These are phyloP conservation scores for Pseudonaja textilis DNA, from an alignment of 2,113 vertebrate species.

Conservation along the genomic window DNA sequence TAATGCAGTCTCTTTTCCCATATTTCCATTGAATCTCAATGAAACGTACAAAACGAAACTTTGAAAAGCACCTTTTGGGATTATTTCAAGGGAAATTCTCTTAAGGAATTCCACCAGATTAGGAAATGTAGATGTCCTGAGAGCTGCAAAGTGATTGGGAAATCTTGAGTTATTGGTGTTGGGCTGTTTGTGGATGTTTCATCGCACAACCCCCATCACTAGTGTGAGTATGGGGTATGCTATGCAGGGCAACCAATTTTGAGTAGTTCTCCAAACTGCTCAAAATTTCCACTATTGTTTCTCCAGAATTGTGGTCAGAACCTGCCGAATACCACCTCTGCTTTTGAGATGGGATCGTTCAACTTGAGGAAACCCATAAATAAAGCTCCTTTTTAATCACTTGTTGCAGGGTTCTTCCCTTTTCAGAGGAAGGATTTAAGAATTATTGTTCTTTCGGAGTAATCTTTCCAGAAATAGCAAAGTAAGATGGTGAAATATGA, in stretches of 20 bases:
- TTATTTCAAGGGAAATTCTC: neutral
- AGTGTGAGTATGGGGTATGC: neutral
- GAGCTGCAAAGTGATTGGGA: neutral
- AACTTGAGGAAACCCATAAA: neutral
- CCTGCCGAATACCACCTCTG: too few relatives aligned
- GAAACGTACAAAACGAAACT: neutral
- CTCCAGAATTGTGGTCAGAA: too few relatives aligned
- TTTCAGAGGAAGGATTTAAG: neutral
- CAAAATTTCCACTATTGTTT: too few relatives aligned
- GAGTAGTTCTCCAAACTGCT: too few relatives aligned
- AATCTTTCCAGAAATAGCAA: neutral
- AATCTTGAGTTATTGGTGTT: neutral
- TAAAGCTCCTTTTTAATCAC: neutral
- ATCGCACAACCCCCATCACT: neutral
- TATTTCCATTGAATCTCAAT: neutral
- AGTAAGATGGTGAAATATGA: constrained; percentile 10
- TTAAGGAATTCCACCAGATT: neutral
- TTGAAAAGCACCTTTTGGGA: neutral
- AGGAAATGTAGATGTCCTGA: neutral
- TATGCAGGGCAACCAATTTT: neutral
- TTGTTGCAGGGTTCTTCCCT: neutral
- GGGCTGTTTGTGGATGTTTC: neutral
- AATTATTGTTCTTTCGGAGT: neutral
- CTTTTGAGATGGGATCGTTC: neutral
- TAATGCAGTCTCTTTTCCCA: neutral